phyloP scores from a whole-genome alignment of 2,797 vertebrate genomes.

The Xenopus petersii region DNA sequence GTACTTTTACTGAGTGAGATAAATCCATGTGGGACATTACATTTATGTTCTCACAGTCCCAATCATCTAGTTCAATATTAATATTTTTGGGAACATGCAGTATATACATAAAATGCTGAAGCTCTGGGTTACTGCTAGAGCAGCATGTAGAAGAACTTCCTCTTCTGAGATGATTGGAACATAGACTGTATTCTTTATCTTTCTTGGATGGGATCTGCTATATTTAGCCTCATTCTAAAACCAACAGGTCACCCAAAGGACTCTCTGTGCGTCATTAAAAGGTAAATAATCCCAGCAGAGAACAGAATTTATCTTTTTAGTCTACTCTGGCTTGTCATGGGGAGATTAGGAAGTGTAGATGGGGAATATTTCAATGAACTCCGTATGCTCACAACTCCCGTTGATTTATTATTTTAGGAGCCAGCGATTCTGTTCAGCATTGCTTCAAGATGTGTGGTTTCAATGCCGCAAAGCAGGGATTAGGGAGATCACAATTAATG shows the following conservation, averaged over 20 bases:
- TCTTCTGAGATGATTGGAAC: not conserved
- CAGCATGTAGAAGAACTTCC: not conserved
- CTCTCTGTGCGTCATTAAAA: constrained; percentile 7
- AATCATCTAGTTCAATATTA: not conserved
- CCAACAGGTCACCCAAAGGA: constrained; percentile 9
- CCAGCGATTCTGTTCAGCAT: constrained; percentile 6
- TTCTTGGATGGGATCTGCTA: not conserved
- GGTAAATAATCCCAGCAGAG: constrained; percentile 7
- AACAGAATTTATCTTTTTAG: constrained; percentile 4
- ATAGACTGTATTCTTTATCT: constrained; percentile 1
- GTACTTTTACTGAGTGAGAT: no score
- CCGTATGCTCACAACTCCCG: constrained; percentile 2
- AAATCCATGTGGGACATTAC: not conserved
- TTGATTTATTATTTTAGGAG: constrained; percentile 15
- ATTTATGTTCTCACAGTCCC: not conserved
- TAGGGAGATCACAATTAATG: not conserved
- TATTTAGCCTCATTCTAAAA: constrained; percentile 1
- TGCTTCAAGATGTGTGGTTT: constrained; percentile 4
- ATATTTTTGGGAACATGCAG: not conserved
- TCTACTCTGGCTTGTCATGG: constrained; percentile 13
- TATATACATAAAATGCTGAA: not conserved
- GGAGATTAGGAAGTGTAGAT: constrained; percentile 17
- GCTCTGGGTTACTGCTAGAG: not conserved
- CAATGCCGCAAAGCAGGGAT: not conserved
- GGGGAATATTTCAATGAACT: constrained; percentile 12